Evolutionary conservation across 2,888 invertebrate species (phyloP), one percentile per base, ranked within the genome.

Genomic region (Marronus borbonicus): DNA sequence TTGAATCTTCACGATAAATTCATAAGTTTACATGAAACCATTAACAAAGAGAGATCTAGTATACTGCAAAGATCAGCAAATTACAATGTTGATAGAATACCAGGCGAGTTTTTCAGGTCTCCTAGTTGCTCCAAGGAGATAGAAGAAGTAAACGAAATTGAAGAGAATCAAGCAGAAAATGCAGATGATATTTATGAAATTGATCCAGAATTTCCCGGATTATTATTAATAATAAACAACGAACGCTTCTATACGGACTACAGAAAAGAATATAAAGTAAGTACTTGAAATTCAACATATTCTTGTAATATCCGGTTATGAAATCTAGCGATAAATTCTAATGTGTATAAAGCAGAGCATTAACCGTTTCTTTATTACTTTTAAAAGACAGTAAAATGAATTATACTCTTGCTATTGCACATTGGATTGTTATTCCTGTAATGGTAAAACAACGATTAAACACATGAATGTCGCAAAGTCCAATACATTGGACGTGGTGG

Each of bases 201-300:
- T 17, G 80, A 88, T 81, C 82, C 83, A 7, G 76, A 83, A 5
- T 82, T 81, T 64, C 86, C 87, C 12, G 89, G 89, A 39, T 80
- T 87, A 36, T 87, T 89, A 76, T 80, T 90, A 14, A 89, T 90
- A 69, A 87, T 90, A 8, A 89, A 89, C 80, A 88, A 90, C 80
- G 83, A 85, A 77, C 24, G 82, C 7, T 89, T 89, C 81, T 85
- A 85, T 80, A 84, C 81, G 17, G 86, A 86, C 78, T 72, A 80
- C 20, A 80, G 84, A 50, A 5, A 75, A 28, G 17, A 82, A 14
- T 81, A 64, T 31, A 1, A 28, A 62, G 84, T 83, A 80, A 79
- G 79, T 76, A 55, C 24, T 58, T 14, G 20, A 1, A 17, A n/a
- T 14, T 68, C 31, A 36, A 36, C 3, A 36, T 36, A 36, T 36